Conservation (phyloP, 2,113 vertebrate genomes). For the Vidua chalybeata region DNA sequence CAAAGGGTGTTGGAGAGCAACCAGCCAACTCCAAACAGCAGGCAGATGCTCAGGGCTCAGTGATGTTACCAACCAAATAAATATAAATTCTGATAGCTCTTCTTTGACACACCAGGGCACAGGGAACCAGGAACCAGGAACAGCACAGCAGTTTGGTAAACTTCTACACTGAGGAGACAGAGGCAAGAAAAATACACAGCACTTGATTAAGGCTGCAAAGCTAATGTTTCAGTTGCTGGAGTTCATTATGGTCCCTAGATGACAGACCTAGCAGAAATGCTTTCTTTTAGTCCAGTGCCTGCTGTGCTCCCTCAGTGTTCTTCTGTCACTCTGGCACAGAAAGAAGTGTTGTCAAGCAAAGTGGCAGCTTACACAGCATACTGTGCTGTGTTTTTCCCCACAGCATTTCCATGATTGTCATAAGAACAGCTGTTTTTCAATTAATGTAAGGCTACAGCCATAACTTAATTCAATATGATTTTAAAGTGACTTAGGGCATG, state of each 20-base stretch:
- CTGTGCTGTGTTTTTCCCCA: background rate
- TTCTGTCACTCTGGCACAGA: background rate
- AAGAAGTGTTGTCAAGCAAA: background rate
- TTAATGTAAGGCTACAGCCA: background rate
- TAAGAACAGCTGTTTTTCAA: background rate
- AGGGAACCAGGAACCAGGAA: background rate
- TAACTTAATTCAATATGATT: conserved; percentile 24
- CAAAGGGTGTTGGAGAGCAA: background rate
- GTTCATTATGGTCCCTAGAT: conserved; percentile 44
- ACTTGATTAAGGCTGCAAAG: conserved; percentile 47
- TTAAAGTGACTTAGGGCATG: background rate
- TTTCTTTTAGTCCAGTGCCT: conserved; percentile 11
- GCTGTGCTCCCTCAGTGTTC: conserved; percentile 28
- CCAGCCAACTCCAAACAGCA: background rate
- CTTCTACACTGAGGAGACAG: background rate
- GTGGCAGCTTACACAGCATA: conserved; percentile 4
- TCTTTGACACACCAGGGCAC: background rate
- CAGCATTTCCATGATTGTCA: background rate
- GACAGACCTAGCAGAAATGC: background rate
- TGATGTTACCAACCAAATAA: too few relatives aligned
- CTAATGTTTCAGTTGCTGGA: conserved; percentile 7
- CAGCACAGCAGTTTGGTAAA: background rate
- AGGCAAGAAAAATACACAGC: background rate
- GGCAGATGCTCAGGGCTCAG: background rate
- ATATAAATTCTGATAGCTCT: too few relatives aligned